These are phyloP conservation scores for Helleia helle DNA, from an alignment of 2,888 invertebrate genomes.

Conservation along the genomic window DNA sequence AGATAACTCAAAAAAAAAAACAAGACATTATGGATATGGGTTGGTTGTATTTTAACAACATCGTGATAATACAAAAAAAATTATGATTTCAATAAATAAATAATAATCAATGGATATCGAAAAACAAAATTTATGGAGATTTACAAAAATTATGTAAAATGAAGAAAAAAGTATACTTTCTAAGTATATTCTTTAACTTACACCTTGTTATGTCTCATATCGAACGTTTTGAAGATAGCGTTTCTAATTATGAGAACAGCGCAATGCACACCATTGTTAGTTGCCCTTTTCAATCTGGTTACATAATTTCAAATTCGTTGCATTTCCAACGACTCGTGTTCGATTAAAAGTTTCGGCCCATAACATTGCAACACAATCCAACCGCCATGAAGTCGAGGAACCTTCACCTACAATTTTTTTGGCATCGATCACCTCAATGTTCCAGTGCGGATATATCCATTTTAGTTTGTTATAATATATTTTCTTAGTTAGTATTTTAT, in stretches of 20 bases:
- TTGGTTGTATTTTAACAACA: too few species aligned
- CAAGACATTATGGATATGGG: too few species aligned
- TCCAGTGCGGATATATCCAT: slow-evolving; percentile 10
- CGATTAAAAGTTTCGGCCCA: slow-evolving; percentile 10
- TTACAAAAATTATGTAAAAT: too few species aligned
- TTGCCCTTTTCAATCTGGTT: slow-evolving; percentile 9
- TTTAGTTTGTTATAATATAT: slow-evolving; percentile 5
- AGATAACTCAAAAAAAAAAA: too few species aligned
- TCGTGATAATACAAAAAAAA: too few species aligned
- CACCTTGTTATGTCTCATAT: too few species aligned
- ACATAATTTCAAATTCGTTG: slow-evolving; percentile 9
- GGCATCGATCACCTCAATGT: slow-evolving; percentile 19
- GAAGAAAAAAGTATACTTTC: too few species aligned
- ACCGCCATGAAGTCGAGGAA: slow-evolving; percentile 13
- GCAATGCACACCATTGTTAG: slow-evolving; percentile 4
- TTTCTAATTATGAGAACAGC: slow-evolving; percentile 6
- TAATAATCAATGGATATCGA: too few species aligned
- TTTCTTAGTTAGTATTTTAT: neutral
- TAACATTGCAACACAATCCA: slow-evolving; percentile 8
- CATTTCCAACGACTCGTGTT: slow-evolving; percentile 8
- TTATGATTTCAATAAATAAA: too few species aligned
- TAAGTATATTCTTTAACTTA: too few species aligned
- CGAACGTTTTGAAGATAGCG: neutral
- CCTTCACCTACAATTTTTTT: slow-evolving; percentile 22
- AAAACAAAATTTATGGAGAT: too few species aligned